Conservation (phyloP, 2,797 vertebrate species). For the Chaunax sp. region DNA sequence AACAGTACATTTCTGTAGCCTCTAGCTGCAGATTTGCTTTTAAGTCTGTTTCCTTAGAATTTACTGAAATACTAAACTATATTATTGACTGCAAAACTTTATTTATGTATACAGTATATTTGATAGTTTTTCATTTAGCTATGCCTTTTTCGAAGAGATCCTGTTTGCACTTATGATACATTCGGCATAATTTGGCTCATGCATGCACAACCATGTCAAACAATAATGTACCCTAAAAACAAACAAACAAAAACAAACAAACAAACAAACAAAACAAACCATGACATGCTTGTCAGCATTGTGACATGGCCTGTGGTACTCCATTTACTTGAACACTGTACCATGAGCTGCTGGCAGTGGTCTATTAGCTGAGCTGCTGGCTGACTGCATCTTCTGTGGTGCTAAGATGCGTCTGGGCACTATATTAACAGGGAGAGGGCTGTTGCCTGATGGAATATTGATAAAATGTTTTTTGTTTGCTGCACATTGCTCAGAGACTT, state of each 20-base stretch:
- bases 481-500: constrained; percentile 77
- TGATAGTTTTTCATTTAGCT: too few species aligned
- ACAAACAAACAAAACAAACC: neutral
- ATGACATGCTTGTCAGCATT: constrained; percentile 52
- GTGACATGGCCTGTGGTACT: constrained; percentile 47
- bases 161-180: neutral
- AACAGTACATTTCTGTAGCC: neutral
- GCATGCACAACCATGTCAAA: neutral
- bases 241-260: neutral
- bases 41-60: neutral
- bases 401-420: constrained; percentile 59
- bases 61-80: neutral
- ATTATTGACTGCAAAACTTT: neutral
- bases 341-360: constrained; percentile 46
- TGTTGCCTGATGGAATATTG: constrained; percentile 81
- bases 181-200: neutral
- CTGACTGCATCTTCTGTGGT: constrained; percentile 53
- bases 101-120: too few species aligned
- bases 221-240: constrained; percentile 4
- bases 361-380: constrained; percentile 36
- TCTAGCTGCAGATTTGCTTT: neutral
- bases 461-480: constrained; percentile 82
- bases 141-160: neutral
- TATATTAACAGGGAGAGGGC: constrained; percentile 76
- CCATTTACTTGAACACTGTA: constrained; percentile 63